Evolutionary conservation across 2,797 vertebrate species (phyloP), one percentile per base, ranked within the genome.

Genomic region (Protosalanx chinensis): DNA sequence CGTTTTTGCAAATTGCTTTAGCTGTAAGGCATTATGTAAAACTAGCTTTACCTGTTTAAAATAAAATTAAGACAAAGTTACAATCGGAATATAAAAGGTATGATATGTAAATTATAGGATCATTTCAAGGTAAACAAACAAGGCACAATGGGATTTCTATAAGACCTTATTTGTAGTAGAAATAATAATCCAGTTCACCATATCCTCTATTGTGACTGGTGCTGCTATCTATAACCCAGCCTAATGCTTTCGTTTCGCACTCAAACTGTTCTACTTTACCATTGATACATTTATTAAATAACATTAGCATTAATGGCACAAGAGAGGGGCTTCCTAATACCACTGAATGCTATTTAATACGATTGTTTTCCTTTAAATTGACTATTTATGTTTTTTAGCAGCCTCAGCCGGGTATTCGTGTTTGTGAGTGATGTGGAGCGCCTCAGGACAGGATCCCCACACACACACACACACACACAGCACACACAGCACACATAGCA

Each of bases 391-490:
- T 85, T 86, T 33, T 72, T 70, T 89, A 92, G 92, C 94, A 94
- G 93, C 92, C 96, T 92, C 94, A 95, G 94, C 93, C 93, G 93
- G 92, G 92, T 93, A 90, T 90, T 93, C 93, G 90, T 92, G 91
- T 96, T 95, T 96, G 93, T 95, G 95, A 95, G 93, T 93, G 93
- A 94, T 94, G 95, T 93, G 95, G 95, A 95, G 95, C 94, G 96
- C 95, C 96, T 87, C 93, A 91, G 96, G 96, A 96, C 92, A 98
- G 93, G 94, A 95, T 97, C 95, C 95, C 95, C 23, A 27, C 23
- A 27, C 23, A 27, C 23, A 27, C 23, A 27, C 23, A 27, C 23
- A 27, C 23, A 27, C 23, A 27, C 23, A 27, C 23, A 27, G 23
- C 23, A 27, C 23, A 27, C 23, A 27, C 23, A 27, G 1, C 23